Evolutionary conservation across 2,113 vertebrate species (phyloP).

Genomic region (Thunnus thynnus): DNA sequence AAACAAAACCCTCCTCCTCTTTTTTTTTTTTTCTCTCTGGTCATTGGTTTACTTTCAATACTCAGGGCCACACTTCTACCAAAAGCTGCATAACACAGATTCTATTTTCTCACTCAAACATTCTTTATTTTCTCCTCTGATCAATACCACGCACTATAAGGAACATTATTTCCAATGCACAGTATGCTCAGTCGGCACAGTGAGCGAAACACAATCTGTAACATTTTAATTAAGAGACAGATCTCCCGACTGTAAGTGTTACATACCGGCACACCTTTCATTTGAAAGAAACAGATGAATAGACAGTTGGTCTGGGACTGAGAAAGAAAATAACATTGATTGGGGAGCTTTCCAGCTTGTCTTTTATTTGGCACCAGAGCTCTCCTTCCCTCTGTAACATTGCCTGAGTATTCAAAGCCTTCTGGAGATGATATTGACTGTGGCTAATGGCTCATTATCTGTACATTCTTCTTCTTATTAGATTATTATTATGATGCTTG

Average conservation of each 20-base stretch:
- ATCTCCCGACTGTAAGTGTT: slow-evolving; percentile 75
- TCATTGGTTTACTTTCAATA: slow-evolving; percentile 52
- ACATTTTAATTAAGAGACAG: slow-evolving; percentile 79
- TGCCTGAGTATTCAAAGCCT: slow-evolving; percentile 76
- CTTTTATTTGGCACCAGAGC: slow-evolving; percentile 78
- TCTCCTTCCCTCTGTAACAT: slow-evolving; percentile 71
- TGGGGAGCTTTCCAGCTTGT: slow-evolving; percentile 80
- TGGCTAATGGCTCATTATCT: slow-evolving; percentile 82
- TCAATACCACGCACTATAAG: slow-evolving; percentile 66
- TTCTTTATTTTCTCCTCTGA: slow-evolving; percentile 67
- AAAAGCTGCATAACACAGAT: slow-evolving; percentile 49
- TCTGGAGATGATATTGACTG: slow-evolving; percentile 81
- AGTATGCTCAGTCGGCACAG: slow-evolving; percentile 65
- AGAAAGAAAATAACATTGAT: slow-evolving; percentile 82
- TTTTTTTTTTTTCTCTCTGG: neutral
- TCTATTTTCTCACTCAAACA: slow-evolving; percentile 50
- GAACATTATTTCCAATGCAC: slow-evolving; percentile 70
- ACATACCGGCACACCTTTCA: slow-evolving; percentile 81
- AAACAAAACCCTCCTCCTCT: slow-evolving; percentile 45
- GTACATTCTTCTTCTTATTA: slow-evolving; percentile 70
- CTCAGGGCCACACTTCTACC: neutral
- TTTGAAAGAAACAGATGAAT: slow-evolving; percentile 83
- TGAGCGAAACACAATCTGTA: slow-evolving; percentile 77
- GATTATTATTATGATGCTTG: slow-evolving; percentile 68
- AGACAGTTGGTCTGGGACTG: slow-evolving; percentile 84